phyloP scores from a whole-genome alignment of 2,797 vertebrate genomes.

The Molossus molossus region DNA sequence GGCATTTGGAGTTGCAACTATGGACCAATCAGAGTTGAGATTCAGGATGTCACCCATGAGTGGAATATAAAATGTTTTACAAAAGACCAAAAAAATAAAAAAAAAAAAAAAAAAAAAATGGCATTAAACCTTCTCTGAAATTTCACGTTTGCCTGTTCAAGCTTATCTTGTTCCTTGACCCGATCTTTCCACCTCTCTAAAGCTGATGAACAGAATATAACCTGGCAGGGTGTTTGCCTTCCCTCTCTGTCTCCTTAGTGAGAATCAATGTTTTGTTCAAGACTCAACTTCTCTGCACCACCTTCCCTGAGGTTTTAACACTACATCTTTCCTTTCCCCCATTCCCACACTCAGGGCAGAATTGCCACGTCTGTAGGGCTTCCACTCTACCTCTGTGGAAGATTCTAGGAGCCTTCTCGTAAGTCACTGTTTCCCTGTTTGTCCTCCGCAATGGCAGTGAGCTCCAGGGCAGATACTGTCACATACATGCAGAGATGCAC shows the following conservation, averaged over 20 bases:
- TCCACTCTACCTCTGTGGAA: neutral
- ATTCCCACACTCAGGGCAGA: neutral
- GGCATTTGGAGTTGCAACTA: neutral
- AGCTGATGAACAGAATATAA: neutral
- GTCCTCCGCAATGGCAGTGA: neutral
- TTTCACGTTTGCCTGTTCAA: neutral
- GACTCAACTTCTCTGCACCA: neutral
- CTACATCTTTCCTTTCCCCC: neutral
- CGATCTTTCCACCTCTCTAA: neutral
- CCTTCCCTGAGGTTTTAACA: conserved; percentile 18
- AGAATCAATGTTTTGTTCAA: neutral
- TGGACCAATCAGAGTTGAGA: neutral
- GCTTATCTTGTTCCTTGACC: neutral
- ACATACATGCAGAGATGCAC: neutral
- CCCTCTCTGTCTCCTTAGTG: neutral
- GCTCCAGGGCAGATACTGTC: neutral
- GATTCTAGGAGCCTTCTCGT: neutral
- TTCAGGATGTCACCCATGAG: neutral
- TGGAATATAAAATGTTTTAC: neutral
- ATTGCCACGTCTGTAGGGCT: neutral
- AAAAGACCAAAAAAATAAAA: neutral
- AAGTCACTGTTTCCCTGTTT: neutral
- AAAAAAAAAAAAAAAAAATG: neutral
- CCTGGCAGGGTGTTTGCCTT: neutral
- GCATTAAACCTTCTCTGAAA: neutral